Evolutionary conservation across 2,888 invertebrate species (phyloP).

Genomic region (Neoitamus cyanurus): DNA sequence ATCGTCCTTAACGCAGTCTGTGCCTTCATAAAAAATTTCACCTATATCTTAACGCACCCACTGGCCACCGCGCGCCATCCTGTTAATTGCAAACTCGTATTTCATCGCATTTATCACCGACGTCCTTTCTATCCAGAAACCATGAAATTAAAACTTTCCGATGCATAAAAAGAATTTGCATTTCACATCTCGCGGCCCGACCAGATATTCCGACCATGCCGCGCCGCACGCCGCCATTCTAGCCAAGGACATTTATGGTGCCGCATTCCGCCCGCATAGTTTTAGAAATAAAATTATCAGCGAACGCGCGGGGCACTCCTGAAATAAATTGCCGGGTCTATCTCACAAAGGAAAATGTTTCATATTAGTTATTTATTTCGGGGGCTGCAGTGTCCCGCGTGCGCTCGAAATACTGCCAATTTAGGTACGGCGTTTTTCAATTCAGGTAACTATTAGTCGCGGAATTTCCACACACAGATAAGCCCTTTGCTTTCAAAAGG

Average conservation of each 20-base stretch:
- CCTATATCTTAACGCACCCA: neutral
- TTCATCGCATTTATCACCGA: constrained; percentile 6
- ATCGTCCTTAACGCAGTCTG: neutral
- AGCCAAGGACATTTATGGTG: neutral
- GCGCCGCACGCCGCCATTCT: no score
- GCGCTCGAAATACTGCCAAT: neutral
- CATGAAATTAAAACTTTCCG: constrained; percentile 23
- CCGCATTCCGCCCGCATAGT: neutral
- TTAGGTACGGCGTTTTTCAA: neutral
- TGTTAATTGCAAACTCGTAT: constrained; percentile 9
- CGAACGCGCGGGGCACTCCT: neutral
- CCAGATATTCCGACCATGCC: neutral
- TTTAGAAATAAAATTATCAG: neutral
- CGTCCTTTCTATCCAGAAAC: constrained; percentile 8
- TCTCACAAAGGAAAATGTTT: neutral
- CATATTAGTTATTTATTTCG: neutral
- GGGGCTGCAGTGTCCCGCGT: neutral
- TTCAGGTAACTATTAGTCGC: neutral
- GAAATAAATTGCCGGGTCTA: neutral
- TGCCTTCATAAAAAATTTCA: neutral
- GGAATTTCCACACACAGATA: neutral
- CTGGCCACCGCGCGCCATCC: neutral
- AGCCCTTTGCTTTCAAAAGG: no score
- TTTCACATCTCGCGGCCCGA: neutral
- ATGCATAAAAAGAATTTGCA: constrained; percentile 29